A percentile compares a stretch with the other conserved stretches of the same genome.
phyloP scores from a whole-genome alignment of 2,888 invertebrate genomes.

The Blastobasis lacticolella region DNA sequence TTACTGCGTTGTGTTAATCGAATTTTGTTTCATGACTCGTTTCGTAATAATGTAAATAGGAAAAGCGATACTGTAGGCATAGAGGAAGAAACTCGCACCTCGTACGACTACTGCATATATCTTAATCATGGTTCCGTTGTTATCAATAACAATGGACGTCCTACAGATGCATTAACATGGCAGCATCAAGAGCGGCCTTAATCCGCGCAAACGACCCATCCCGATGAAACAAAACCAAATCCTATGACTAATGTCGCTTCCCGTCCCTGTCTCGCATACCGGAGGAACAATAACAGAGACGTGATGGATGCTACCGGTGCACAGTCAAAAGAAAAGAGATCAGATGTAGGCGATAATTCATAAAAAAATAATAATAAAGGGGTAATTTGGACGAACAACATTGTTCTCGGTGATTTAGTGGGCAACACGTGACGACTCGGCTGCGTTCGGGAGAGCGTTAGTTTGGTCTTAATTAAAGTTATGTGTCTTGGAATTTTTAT shows the following conservation, averaged over 20 bases:
- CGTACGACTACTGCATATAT: too few species aligned
- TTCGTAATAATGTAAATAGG: too few species aligned
- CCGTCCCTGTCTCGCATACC: constrained; percentile 29
- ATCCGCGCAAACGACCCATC: constrained; percentile 43
- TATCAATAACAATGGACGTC: constrained; percentile 2
- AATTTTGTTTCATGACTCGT: too few species aligned
- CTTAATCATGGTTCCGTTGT: neutral
- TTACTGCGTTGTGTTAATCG: too few species aligned
- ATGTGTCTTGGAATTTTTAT: too few species aligned
- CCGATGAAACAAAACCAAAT: constrained; percentile 42
- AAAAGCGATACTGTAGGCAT: too few species aligned
- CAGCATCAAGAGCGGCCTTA: constrained; percentile 24
- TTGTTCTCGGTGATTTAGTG: constrained; percentile 49
- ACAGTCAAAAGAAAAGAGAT: constrained; percentile 51
- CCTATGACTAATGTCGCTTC: constrained; percentile 45
- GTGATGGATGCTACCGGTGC: constrained; percentile 60
- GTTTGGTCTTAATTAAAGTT: too few species aligned
- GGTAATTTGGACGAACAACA: constrained; percentile 45
- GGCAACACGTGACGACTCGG: constrained; percentile 5
- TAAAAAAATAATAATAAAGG: constrained; percentile 57
- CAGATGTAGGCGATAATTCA: constrained; percentile 61
- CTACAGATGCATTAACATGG: constrained; percentile 4
- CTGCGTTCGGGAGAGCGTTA: too few species aligned
- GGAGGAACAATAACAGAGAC: constrained; percentile 48
- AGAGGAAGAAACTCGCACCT: too few species aligned